phyloP scores from a whole-genome alignment of 2,113 vertebrate species.

The Aphyosemion australe region DNA sequence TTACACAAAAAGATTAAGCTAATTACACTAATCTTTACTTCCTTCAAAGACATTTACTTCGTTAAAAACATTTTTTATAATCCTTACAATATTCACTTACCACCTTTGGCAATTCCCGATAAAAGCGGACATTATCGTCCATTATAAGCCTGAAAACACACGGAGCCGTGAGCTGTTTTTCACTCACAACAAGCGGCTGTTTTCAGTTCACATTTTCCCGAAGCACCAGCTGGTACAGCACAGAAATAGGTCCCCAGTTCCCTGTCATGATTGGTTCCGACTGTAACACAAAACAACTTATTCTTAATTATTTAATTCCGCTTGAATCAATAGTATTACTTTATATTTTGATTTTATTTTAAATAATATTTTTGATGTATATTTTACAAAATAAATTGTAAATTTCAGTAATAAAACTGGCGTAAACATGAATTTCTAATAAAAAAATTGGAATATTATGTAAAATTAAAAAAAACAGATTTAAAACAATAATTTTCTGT shows the following conservation, averaged over 20 bases:
- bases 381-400: no score
- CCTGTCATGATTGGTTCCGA: constrained; percentile 35
- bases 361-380: no score
- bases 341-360: no score
- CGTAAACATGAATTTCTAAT: no score
- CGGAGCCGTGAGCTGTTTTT: neutral
- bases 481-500: no score
- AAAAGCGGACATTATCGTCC: constrained; percentile 67
- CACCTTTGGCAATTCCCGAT: constrained; percentile 79
- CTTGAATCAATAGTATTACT: neutral
- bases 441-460: no score
- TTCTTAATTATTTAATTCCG: neutral
- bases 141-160: constrained; percentile 37
- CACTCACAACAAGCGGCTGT: constrained; percentile 25
- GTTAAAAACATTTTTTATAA: neutral
- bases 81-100: constrained; percentile 49
- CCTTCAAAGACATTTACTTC: neutral
- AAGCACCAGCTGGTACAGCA: constrained; percentile 53
- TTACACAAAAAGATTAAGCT: neutral
- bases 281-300: no score
- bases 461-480: no score
- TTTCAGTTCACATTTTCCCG: constrained; percentile 64
- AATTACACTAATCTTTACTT: neutral
- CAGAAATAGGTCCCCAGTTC: constrained; percentile 17
- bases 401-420: no score